Evolutionary conservation across 2,888 invertebrate species (phyloP), one percentile per base, ranked within the genome.

Genomic region (Adineta ricciae): DNA sequence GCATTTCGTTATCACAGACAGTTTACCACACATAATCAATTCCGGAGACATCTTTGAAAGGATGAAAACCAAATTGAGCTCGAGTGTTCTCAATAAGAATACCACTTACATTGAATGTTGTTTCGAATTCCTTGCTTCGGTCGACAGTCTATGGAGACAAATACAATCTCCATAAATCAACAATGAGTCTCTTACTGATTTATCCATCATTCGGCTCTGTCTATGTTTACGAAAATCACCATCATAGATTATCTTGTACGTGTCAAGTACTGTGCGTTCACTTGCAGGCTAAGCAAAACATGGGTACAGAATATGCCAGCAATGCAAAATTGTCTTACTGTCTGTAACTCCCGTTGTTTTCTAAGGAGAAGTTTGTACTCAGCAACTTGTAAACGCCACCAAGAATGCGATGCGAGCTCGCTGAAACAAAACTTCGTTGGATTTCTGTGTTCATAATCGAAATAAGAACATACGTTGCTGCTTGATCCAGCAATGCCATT

Each of bases 171-270:
- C n/a, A n/a, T 1, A 64, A 9, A 32, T 14, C 2, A 8, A 64
- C 14, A 11, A 64, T 27, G 32, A 32, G 5, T 32, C 14, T 14
- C 9, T 4, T 64, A 64, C 64, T 27, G 32, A 16, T 78, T 78
- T 78, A 78, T 78, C 78, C 5, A 24, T 64, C 5, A 27, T 64
- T 32, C 64, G 64, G 32, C 19, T 64, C 32, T 64, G 64, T 27
- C 32, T 64, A 32, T 64, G 78, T 78, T n/a, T 41, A 38, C 78
- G 78, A 78, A 78, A 78, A 41, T 78, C 78, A 38, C 38, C 24
- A 24, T 78, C 41, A 41, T 78, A 78, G 7, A 41, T 9, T 24
- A 11, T n/a, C 41, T 78, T 78, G n/a, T 41, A 78, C 24, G 41
- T 41, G 1, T 78, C 38, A 41, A 78, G 41, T 41, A 78, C 38